These are phyloP conservation scores for Chrysina gloriosa DNA, from an alignment of 2,888 invertebrate species.

Conservation along the genomic window DNA sequence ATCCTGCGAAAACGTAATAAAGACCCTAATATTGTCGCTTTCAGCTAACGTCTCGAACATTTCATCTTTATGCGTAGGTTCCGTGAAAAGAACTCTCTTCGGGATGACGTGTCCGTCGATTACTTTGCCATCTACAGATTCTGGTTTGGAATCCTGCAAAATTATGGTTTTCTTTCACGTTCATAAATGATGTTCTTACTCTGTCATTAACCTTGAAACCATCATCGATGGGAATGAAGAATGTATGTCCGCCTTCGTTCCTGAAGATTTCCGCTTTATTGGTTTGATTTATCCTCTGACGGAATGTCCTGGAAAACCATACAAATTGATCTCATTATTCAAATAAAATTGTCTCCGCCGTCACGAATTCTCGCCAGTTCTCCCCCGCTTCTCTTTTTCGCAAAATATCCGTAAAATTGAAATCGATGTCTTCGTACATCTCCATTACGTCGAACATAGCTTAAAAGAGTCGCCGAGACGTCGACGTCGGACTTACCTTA, in stretches of 20 bases:
- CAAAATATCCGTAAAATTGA: constrained; percentile 10
- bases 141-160: constrained; percentile 61
- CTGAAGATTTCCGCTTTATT: constrained; percentile 81
- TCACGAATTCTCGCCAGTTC: not conserved
- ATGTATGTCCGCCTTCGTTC: constrained; percentile 84
- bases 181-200: not conserved
- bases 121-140: constrained; percentile 84
- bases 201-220: constrained; percentile 80
- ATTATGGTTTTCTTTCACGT: constrained; percentile 17
- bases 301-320: constrained; percentile 72
- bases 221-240: constrained; percentile 91
- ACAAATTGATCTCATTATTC: not conserved
- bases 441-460: constrained; percentile 11
- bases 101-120: constrained; percentile 93
- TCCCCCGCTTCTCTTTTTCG: not conserved
- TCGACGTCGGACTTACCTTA: constrained; percentile 70
- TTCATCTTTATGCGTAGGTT: constrained; percentile 79
- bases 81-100: constrained; percentile 86
- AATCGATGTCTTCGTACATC: constrained; percentile 27
- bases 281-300: constrained; percentile 78
- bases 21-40: constrained; percentile 85
- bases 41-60: constrained; percentile 85
- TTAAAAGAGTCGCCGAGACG: constrained; percentile 2
- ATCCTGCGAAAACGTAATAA: constrained; percentile 81
- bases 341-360: constrained; percentile 5